These are phyloP conservation scores for Microtus pennsylvanicus DNA, from an alignment of 2,113 vertebrate genomes.

Conservation along the genomic window DNA sequence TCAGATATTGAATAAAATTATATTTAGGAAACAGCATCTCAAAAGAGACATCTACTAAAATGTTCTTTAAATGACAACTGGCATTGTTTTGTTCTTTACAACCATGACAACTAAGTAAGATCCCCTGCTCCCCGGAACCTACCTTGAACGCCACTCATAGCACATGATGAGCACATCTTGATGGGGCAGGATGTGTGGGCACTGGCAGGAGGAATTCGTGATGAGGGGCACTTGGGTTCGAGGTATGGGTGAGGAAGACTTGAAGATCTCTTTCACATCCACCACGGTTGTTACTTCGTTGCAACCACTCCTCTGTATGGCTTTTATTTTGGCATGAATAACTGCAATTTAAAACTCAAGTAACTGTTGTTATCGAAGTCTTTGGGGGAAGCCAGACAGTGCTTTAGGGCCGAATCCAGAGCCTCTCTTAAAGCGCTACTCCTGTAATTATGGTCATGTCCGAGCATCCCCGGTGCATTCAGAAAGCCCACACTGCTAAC, in stretches of 20 bases:
- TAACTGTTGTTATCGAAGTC: background rate
- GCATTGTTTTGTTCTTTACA: background rate
- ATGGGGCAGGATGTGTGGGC: constrained; percentile 88
- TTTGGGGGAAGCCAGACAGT: background rate
- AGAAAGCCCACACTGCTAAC: constrained; percentile 52
- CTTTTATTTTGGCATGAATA: constrained; percentile 91
- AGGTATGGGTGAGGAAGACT: constrained; percentile 86
- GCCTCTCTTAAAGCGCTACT: constrained; percentile 46
- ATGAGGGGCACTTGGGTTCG: constrained; percentile 89
- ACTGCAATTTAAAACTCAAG: constrained; percentile 82
- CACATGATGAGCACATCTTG: constrained; percentile 92
- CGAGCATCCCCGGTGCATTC: background rate
- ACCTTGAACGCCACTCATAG: constrained; percentile 90
- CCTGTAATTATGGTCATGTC: constrained; percentile 72
- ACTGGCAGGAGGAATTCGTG: constrained; percentile 92
- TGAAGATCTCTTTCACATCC: constrained; percentile 90
- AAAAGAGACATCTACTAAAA: background rate
- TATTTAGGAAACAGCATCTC: background rate
- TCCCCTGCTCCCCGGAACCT: background rate
- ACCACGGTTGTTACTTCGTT: constrained; percentile 89
- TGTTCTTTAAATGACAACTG: background rate
- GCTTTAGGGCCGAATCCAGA: constrained; percentile 2
- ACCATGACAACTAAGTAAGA: background rate
- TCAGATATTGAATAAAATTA: background rate
- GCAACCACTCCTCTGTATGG: constrained; percentile 87